phyloP scores from a whole-genome alignment of 1,140 invertebrate genomes.

The Lepidurus packardi region DNA sequence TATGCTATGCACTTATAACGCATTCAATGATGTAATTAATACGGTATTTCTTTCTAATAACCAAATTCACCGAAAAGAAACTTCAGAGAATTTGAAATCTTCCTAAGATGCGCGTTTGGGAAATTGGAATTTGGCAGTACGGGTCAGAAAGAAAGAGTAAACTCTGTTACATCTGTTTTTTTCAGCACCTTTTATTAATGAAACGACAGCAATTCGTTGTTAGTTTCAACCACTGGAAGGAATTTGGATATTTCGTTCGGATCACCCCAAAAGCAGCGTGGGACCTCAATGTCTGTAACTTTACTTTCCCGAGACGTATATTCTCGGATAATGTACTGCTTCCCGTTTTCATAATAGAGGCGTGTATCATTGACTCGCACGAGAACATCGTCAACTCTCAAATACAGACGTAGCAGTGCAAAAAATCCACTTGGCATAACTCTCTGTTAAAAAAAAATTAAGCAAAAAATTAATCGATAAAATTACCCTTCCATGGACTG shows the following conservation, averaged over 20 bases:
- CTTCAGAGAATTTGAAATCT: too few species aligned
- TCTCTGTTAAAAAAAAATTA: conserved; percentile 53
- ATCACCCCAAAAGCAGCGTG: conserved; percentile 48
- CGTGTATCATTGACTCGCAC: conserved; percentile 86
- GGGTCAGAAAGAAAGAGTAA: too few species aligned
- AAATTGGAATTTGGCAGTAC: too few species aligned
- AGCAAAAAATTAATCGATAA: conserved; percentile 31
- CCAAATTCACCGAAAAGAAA: too few species aligned
- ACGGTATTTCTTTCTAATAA: too few species aligned
- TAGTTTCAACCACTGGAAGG: conserved; percentile 47
- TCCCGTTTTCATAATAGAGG: conserved; percentile 74
- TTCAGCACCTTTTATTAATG: neutral
- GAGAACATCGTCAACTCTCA: conserved; percentile 89
- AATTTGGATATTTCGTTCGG: conserved; percentile 53
- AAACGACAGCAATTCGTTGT: conserved; percentile 44
- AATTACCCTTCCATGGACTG: conserved; percentile 25
- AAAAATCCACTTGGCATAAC: conserved; percentile 94
- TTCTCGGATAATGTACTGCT: conserved; percentile 68
- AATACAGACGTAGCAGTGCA: conserved; percentile 80
- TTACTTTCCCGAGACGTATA: conserved; percentile 66
- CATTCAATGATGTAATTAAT: too few species aligned
- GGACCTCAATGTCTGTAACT: conserved; percentile 54
- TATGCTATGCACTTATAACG: too few species aligned
- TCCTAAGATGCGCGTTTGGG: too few species aligned
- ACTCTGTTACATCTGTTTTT: too few species aligned